phyloP scores from a whole-genome alignment of 2,888 invertebrate species.

The Sesia bembeciformis region DNA sequence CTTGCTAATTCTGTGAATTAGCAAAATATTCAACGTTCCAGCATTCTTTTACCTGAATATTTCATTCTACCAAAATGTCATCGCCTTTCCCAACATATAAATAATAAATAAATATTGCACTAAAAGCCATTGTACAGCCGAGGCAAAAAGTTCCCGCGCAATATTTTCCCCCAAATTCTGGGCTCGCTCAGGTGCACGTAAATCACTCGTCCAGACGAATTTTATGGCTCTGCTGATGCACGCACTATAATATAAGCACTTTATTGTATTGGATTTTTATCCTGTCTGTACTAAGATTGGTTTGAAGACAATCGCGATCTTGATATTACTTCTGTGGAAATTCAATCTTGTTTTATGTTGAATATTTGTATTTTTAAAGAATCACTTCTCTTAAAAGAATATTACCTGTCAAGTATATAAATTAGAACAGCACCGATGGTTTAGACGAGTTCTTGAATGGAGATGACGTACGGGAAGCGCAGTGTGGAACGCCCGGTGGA shows the following conservation, averaged over 20 bases:
- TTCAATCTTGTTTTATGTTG: background rate
- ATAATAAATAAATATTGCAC: constrained; percentile 9
- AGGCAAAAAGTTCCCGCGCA: constrained; percentile 1
- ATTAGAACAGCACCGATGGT: too few relatives aligned
- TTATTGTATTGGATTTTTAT: constrained; percentile 22
- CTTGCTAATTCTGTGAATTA: too few relatives aligned
- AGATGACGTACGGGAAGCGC: too few relatives aligned
- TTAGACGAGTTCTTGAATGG: too few relatives aligned
- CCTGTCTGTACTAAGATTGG: background rate
- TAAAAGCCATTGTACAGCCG: background rate
- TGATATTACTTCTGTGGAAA: background rate
- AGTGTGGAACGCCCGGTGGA: too few relatives aligned
- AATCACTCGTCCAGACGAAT: constrained; percentile 63
- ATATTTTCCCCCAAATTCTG: constrained; percentile 1
- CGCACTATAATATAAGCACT: constrained; percentile 45
- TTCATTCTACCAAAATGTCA: constrained; percentile 8
- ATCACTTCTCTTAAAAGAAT: too few relatives aligned
- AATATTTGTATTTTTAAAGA: too few relatives aligned
- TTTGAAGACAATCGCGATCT: background rate
- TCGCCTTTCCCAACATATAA: background rate
- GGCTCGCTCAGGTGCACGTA: constrained; percentile 49
- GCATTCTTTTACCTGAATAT: too few relatives aligned
- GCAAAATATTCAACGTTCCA: too few relatives aligned
- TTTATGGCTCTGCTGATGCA: constrained; percentile 52
- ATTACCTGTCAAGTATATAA: too few relatives aligned